A percentile compares a stretch with the other conserved stretches of the same genome.
Evolutionary conservation across 2,797 vertebrate species (phyloP).

Genomic region (Cossypha polioptera): DNA sequence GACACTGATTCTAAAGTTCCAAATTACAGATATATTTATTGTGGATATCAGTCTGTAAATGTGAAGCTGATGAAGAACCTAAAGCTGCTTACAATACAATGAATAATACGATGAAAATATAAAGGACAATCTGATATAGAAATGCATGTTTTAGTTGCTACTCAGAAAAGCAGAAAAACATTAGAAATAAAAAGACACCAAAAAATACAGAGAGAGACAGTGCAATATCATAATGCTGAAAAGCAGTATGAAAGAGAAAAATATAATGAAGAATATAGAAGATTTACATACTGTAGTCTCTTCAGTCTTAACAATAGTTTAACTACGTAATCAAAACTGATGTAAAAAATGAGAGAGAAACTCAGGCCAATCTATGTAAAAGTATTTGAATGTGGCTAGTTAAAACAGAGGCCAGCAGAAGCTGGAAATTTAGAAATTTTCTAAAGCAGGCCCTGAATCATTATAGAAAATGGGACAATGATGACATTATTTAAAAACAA

Average conservation of each 20-base stretch:
- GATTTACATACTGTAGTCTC: rapidly evolving
- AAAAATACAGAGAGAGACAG: background rate
- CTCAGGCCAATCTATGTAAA: background rate
- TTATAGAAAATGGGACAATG: background rate
- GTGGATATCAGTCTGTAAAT: background rate
- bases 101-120: background rate
- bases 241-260: background rate
- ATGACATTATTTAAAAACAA: background rate
- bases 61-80: background rate
- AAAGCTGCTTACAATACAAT: background rate
- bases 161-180: background rate
- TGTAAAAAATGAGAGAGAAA: background rate
- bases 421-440: background rate
- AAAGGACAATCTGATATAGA: background rate
- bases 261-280: background rate
- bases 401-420: background rate
- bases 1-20: background rate
- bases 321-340: background rate
- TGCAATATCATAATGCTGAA: background rate
- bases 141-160: background rate
- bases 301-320: background rate
- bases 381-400: background rate
- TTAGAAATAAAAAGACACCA: background rate
- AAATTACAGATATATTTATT: background rate
- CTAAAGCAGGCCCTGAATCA: background rate